A percentile compares a stretch with the other conserved stretches of the same genome.
These are phyloP conservation scores for Leptinotarsa haldemani DNA, from an alignment of 2,888 invertebrate species.

Conservation along the genomic window DNA sequence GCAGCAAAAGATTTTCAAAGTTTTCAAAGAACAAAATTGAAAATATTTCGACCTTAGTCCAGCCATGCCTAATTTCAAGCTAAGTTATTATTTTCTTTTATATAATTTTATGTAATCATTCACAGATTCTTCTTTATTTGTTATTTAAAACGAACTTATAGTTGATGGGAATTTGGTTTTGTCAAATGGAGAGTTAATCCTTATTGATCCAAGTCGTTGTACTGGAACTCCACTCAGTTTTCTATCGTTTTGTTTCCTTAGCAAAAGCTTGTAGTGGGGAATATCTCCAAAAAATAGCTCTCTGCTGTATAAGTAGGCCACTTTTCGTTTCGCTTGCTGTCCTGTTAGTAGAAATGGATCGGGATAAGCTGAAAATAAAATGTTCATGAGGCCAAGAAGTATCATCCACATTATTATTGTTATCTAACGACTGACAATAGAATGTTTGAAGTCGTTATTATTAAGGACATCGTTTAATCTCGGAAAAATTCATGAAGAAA, in stretches of 20 bases:
- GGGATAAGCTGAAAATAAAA: slow-evolving; percentile 55
- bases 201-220: slow-evolving; percentile 73
- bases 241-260: slow-evolving; percentile 72
- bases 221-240: slow-evolving; percentile 71
- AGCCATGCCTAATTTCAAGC: no score
- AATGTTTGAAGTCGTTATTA: no score
- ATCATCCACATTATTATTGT: no score
- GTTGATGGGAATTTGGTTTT: neutral
- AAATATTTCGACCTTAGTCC: no score
- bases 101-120: no score
- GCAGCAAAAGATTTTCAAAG: no score
- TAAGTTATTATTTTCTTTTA: no score
- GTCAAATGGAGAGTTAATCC: slow-evolving; percentile 52
- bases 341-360: slow-evolving; percentile 74
- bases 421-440: no score
- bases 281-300: slow-evolving; percentile 74
- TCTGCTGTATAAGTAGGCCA: slow-evolving; percentile 68
- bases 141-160: neutral
- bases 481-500: no score
- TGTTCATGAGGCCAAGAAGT: neutral
- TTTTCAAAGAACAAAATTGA: no score
- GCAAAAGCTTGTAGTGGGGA: slow-evolving; percentile 73
- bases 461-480: no score
- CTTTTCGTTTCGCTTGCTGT: slow-evolving; percentile 70
- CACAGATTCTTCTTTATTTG: no score